These are phyloP conservation scores for human DNA, from an alignment of 2,113 vertebrate genomes.

Conservation along the genomic window GRCh38 chr1:101194501-101195000, in stretches of 20 bases:
- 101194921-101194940: background rate
- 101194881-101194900: background rate
- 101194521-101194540: background rate
- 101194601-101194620: fast-evolving
- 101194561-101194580: background rate
- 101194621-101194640: background rate
- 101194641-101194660: background rate
- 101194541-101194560: background rate
- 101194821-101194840: background rate
- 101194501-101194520: background rate
- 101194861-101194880: background rate
- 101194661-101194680: background rate
- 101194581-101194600: background rate
- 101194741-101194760: background rate
- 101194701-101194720: background rate
- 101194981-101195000: background rate
- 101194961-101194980: background rate
- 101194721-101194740: background rate
- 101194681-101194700: background rate
- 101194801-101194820: background rate
- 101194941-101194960: background rate
- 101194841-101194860: background rate
- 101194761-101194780: background rate
- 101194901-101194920: background rate
- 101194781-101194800: too few species aligned